Base-by-base conservation (phyloP, 2,888 invertebrate species). In the Diarsia brunnea region DNA sequence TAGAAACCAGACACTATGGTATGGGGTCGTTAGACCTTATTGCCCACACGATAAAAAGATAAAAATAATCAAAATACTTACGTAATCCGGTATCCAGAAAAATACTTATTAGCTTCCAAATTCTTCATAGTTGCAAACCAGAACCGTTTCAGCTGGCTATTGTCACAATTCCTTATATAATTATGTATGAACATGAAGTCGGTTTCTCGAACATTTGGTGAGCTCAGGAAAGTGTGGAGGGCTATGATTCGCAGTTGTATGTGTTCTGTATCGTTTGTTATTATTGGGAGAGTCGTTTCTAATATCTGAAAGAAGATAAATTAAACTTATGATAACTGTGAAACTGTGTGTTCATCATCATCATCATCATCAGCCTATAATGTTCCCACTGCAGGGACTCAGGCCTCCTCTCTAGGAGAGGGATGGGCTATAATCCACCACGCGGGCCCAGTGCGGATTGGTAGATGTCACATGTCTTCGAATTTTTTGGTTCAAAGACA, bases 51-150 rank as follows among this genome's bases (percentile, higher is more conserved):
- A 31, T 31, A 31, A 31, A 3, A 38, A 3, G 38, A 38, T 38
- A 38, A 38, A 49, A 51, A 53, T 12, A 1, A 66, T 7, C 16
- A 43, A 47, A 58, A 31, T 84, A 97, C 97, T 97, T 90, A 98
- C 98, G 98, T 95, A 55, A 97, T 96, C 77, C 96, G 96, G 88
- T 98, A 98, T 77, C 97, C 98, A 0, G 97, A 97, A 89, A 97
- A 98, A 3, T 91, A 91, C 73, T 97, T 97, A 0, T 97, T 97
- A 63, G 96, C 96, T 73, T 97, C 97, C 89, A 98, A 94, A 72
- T 97, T 98, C 80, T 97, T 97, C 47, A 98, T 94, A 0, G 98
- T 98, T 0, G 98, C 97, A 79, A 97, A 97, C 96, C 98, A 98
- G 91, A 97, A 98, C 84, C 98, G 97, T 82, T 97, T 97, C 82